Base-by-base conservation (phyloP, 1,140 invertebrate species). In the Atta colombica region DNA sequence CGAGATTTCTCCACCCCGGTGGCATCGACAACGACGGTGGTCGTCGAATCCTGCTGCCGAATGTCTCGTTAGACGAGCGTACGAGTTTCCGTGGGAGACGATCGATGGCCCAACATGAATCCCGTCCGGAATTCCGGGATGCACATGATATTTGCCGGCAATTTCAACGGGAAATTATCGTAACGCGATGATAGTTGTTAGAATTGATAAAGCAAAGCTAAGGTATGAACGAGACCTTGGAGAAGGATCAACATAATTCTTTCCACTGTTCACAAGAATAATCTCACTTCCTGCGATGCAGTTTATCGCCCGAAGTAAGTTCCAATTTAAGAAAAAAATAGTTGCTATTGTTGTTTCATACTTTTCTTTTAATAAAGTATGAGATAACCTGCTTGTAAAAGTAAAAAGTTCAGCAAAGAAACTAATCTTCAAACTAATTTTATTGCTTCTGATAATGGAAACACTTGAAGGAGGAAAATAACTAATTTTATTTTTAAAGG, bases 31-130 rank as follows among this genome's bases (percentile, higher is more conserved):
- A 25, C 58, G 80, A n/a, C 49, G 45, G 31, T 77, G 53, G 45
- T 68, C 74, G 58, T 85, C 84, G 61, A 68, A 71, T 60, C 68
- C 39, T 21, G 53, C 39, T 2, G 53, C 68, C 75, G 31, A 68
- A 53, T 49, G 55, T n/a, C 84, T 88, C 65, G 84, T 88, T 88
- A 88, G 63, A 78, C 45, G 82, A 60, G 60, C 45, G 53, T 28
- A 60, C 72, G 72, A 77, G 49, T 82, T 82, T 82, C 60, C 49
- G 72, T 71, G 58, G 2, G 10, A 25, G 25, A 69, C 77, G 80
- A 84, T 84, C 55, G 58, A 80, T 72, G 58, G 35, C 63, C 25
- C 18, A 18, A 45, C 39, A 66, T 31, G 77, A n/a, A 86, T 71
- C 68, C 18, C 77, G 39, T 63, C 45, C 66, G 85, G 77, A 86